phyloP scores from a whole-genome alignment of 1,140 invertebrate genomes.

The Pentalonia nigronervosa region DNA sequence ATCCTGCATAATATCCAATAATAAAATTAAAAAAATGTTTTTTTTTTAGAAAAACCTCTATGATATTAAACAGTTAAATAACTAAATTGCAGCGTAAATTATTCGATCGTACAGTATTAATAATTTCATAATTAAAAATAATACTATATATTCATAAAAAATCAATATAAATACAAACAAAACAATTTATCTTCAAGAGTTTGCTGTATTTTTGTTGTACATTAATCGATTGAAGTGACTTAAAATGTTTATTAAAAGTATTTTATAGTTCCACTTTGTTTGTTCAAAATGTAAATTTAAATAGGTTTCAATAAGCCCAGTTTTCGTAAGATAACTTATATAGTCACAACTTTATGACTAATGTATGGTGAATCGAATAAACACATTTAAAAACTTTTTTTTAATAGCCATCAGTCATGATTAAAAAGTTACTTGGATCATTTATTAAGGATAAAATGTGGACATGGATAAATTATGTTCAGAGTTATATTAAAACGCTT shows the following conservation, averaged over 20 bases:
- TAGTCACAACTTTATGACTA: background rate
- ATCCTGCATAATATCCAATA: too few species aligned
- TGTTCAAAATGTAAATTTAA: background rate
- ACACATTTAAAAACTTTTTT: conserved; percentile 14
- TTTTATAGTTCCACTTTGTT: background rate
- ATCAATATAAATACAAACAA: background rate
- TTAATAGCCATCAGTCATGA: background rate
- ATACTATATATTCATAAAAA: background rate
- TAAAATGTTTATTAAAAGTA: background rate
- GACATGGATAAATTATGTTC: background rate
- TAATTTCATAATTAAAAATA: background rate
- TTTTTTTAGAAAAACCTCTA: too few species aligned
- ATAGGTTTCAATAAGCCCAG: background rate
- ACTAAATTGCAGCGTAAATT: too few species aligned
- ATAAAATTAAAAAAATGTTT: too few species aligned
- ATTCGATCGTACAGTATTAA: background rate
- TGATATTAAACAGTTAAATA: too few species aligned
- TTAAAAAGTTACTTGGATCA: background rate
- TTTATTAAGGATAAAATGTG: conserved; percentile 2
- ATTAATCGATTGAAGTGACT: background rate
- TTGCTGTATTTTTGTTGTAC: background rate
- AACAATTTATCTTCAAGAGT: background rate
- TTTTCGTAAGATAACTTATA: background rate
- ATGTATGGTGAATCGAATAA: background rate
- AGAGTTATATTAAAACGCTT: background rate